Evolutionary conservation across 2,113 vertebrate genomes (phyloP), one percentile per base, ranked within the genome.

Genomic region (Callionymus lyra): DNA sequence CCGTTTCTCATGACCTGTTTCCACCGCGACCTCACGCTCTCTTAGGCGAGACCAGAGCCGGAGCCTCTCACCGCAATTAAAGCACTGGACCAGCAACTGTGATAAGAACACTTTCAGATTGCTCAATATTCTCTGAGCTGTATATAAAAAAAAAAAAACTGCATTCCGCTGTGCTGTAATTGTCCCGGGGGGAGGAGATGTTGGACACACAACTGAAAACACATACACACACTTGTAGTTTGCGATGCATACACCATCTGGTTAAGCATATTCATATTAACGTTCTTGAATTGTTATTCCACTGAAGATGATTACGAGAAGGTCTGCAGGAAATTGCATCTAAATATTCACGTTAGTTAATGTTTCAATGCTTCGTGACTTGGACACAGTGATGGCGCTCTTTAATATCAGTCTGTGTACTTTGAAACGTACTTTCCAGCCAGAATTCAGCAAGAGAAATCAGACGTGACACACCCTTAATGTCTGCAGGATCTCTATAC

Each of bases 101-200:
- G 61, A 73, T 72, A 77, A 77, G 68, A 70, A 63, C 56, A 46
- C 53, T 63, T 70, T 68, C 36, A 66, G 21, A 70, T 72, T 66
- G 63, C 56, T 74, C 73, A 68, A 45, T 70, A 65, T 72, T 67
- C 47, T 62, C 50, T 47, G 50, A 2, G 8, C 44, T 44, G 16
- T 55, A 41, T 46, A 37, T n/a, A n/a, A n/a, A n/a, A n/a, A n/a
- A n/a, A n/a, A n/a, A 27, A 27, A 55, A 76, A 56, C 58, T 62
- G 44, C 57, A 62, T 80, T 27, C 68, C 56, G 63, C 51, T 55
- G 1, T 10, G 10, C 48, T 48, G 41, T 72, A 74, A 74, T 72
- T 68, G 65, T 65, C 55, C 56, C 63, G 43, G 49, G 70, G 53
- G 53, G 51, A 36, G 53, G 51, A 36, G 53, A 63, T 12, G 58